phyloP scores from a whole-genome alignment of 2,797 vertebrate species.

The Numenius phaeopus region DNA sequence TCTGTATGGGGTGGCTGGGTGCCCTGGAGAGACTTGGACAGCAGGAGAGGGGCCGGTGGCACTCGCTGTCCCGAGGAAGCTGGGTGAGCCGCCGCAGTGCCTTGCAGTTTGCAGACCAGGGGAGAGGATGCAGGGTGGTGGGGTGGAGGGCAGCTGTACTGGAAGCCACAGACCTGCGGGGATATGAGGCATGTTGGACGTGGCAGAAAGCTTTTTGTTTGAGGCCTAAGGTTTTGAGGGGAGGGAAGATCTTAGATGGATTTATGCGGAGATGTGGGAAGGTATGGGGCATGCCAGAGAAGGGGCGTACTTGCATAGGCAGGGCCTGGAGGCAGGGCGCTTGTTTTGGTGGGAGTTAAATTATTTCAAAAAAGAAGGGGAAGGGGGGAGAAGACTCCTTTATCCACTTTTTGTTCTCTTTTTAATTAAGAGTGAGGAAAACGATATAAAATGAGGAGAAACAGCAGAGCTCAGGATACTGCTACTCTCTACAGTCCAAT shows the following conservation, averaged over 20 bases:
- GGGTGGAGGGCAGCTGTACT: neutral
- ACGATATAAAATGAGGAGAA: neutral
- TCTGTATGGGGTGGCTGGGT: neutral
- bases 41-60: neutral
- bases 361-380: neutral
- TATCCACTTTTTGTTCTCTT: neutral
- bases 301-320: fast-evolving
- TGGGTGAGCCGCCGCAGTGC: fast-evolving
- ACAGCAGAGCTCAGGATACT: neutral
- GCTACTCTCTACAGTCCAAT: neutral
- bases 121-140: neutral
- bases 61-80: fast-evolving
- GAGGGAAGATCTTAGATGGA: neutral
- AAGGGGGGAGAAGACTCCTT: neutral
- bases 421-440: neutral
- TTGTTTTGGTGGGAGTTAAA: neutral
- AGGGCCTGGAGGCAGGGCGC: neutral
- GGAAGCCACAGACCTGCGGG: neutral
- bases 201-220: neutral
- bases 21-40: no score
- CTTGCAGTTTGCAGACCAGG: fast-evolving
- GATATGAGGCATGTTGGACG: fast-evolving
- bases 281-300: neutral
- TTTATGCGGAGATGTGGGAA: neutral
- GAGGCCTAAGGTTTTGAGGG: neutral